Evolutionary conservation across 2,888 invertebrate genomes (phyloP), one percentile per base, ranked within the genome.

Genomic region (Machimus rusticus): DNA sequence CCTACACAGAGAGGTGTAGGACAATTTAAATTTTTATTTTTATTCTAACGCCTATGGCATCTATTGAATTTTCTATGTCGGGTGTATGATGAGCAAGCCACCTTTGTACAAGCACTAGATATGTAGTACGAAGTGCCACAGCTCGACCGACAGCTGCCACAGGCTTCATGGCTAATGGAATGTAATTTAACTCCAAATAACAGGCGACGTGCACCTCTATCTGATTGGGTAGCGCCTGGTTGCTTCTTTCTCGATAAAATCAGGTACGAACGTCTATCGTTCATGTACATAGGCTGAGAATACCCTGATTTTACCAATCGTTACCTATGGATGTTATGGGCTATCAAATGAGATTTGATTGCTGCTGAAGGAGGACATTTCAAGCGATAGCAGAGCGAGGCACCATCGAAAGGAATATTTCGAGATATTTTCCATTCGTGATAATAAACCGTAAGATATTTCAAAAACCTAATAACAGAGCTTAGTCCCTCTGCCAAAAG

Each of bases 101-200:
- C 51, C 39, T 5, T 34, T 34, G 5, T 4, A 43, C 43, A 85
- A 19, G 74, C 74, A 43, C 39, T 9, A 23, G 46, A 46, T 74
- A 46, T 74, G 19, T 23, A 43, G 74, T 2, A 28, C 5, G 19
- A 43, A 19, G 74, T 84, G n/a, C 39, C 37, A 16, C 8, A 74
- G 34, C 31, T 37, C 66, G 55, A 16, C 74, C 43, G 37, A 46
- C 74, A 74, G 85, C 74, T 37, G 39, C 85, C 31, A 31, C 55
- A 43, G 43, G 85, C 74, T 28, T 34, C 43, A 39, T 84, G 84
- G 57, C 77, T 86, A 86, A 86, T 86, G 86, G 77, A 86, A 86
- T 86, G 77, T 86, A 86, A 86, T 86, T 86, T 86, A 77, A 86
- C 86, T 86, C 37, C 86, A 86, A 78, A 86, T 77, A 86, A 57